A percentile compares a stretch with the other conserved stretches of the same genome.
Evolutionary conservation across 2,888 invertebrate species (phyloP).

Genomic region (Scaeva pyrastri): DNA sequence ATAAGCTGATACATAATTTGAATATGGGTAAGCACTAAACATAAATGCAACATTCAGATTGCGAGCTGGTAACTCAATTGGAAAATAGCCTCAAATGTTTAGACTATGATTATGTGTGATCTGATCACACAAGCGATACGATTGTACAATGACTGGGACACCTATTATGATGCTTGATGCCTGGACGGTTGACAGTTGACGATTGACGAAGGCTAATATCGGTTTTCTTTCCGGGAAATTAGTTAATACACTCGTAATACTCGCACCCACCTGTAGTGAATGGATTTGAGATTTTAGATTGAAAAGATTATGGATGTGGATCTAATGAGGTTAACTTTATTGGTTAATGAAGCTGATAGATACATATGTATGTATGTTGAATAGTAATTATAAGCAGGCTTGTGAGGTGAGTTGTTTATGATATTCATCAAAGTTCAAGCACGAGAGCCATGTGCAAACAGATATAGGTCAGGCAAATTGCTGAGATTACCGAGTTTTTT

Average conservation of each 20-base stretch:
- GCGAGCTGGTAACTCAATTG: background rate
- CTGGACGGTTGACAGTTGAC: no score
- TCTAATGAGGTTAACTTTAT: background rate
- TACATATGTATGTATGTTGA: no score
- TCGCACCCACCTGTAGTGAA: no score
- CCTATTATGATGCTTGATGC: background rate
- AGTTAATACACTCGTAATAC: background rate
- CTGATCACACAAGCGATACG: constrained; percentile 12
- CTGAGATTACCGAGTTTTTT: no score
- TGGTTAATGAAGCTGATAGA: background rate
- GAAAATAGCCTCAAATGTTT: constrained; percentile 29
- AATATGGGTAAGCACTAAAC: no score
- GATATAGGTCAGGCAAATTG: no score
- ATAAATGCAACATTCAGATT: constrained; percentile 10
- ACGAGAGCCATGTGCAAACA: no score
- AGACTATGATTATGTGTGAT: constrained; percentile 24
- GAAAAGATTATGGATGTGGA: background rate
- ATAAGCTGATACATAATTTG: constrained; percentile 21
- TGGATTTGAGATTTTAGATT: background rate
- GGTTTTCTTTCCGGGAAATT: background rate
- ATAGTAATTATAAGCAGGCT: background rate
- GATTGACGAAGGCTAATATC: background rate
- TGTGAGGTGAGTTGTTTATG: no score
- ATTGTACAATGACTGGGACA: background rate
- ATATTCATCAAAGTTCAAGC: no score